Evolutionary conservation across 92 coral and sea anemone species (phyloP).

Genomic region (Parazoanthus swiftii): DNA sequence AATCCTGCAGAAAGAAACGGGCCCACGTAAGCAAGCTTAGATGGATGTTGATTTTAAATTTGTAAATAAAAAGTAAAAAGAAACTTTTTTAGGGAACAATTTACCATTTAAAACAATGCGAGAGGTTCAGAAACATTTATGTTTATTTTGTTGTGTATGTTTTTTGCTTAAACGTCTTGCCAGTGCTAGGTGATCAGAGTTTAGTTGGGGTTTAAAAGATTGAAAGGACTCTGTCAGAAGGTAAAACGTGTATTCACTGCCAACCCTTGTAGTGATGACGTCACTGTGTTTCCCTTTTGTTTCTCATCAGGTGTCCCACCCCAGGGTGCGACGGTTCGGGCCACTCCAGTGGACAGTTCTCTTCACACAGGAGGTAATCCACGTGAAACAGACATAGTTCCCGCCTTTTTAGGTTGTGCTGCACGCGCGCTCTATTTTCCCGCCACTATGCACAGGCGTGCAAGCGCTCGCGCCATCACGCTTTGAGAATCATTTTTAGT

Average conservation of each 20-base stretch:
- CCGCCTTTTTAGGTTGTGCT: background rate
- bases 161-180: background rate
- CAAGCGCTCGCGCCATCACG: background rate
- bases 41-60: background rate
- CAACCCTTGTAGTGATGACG: background rate
- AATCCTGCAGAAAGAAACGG: slow-evolving; percentile 52
- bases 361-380: slow-evolving; percentile 93
- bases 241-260: background rate
- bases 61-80: background rate
- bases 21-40: slow-evolving; percentile 39
- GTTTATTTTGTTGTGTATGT: background rate
- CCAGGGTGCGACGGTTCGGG: slow-evolving; percentile 99
- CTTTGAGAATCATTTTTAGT: too few species aligned
- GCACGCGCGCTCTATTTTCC: background rate
- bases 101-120: background rate
- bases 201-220: background rate
- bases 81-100: too few species aligned
- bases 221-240: background rate
- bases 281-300: background rate
- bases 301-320: slow-evolving; percentile 82
- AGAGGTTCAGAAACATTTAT: background rate
- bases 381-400: background rate
- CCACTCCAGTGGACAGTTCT: slow-evolving; percentile 95
- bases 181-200: background rate
- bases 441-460: background rate